Base-by-base conservation (phyloP, 2,888 invertebrate species). In the Melanargia galathea region DNA sequence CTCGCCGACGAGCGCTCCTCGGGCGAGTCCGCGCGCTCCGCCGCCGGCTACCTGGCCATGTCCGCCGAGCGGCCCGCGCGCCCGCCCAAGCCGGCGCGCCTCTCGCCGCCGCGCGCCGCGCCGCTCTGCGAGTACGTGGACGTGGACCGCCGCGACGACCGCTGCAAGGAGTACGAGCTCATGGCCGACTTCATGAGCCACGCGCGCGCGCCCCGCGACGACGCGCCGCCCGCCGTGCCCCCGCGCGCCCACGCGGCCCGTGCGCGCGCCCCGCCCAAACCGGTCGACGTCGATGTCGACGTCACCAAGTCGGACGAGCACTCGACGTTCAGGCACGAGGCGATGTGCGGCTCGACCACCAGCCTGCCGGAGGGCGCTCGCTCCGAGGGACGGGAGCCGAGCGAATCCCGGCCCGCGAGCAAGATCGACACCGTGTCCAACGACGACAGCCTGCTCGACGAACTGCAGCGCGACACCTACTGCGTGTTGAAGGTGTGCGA, bases 231-330 rank as follows among this genome's bases (percentile, higher is more conserved):
- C n/a, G 83, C 82, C 30, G 84, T 84, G 35, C 86, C 84, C 18
- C 84, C 84, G 56, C 80, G 85, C 40, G 77, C 74, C 3, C 75
- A 77, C 57, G 70, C 76, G 24, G 71, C 73, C 52, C 66, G 73
- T 62, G 75, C 72, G 11, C 75, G 75, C 38, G 69, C 74, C 38
- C 75, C 63, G 56, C 69, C 74, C 16, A 77, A 73, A 60, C 76
- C 76, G 7, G 63, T 65, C 35, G 77, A 75, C 87, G 83, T 76
- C 35, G 77, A 75, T 87, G 83, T 76, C 87, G 92, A 95, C 94
- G 80, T 93, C 94, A 48, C 87, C 95, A 66, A 96, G 95, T 87
- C 95, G 94, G 35, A 95, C 95, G 75, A 86, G 95, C 62, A 95
- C 95, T 81, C 66, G 2, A 60, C 62, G 30, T 67, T 68, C 7